A percentile compares a stretch with the other conserved stretches of the same genome.
phyloP scores from a whole-genome alignment of 1,140 invertebrate genomes.

The Cherax destructor region DNA sequence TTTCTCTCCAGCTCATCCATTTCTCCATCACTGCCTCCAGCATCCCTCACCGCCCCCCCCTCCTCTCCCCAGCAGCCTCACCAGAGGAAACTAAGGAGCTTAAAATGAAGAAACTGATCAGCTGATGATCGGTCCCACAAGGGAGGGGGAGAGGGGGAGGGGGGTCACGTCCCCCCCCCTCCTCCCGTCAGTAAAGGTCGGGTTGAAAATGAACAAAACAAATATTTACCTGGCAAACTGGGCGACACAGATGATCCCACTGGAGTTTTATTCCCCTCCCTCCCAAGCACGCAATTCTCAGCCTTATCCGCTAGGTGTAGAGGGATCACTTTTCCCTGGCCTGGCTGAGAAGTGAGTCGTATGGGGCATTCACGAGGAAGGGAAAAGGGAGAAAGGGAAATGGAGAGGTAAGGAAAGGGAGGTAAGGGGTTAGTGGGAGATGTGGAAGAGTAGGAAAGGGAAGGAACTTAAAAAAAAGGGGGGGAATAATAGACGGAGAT shows the following conservation, averaged over 20 bases:
- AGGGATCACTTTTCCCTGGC: not conserved
- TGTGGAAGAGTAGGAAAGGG: no score
- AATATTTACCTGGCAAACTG: slow-evolving; percentile 39
- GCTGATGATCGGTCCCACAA: not conserved
- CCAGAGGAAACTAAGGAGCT: no score
- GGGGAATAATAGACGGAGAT: no score
- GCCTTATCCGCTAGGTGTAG: not conserved
- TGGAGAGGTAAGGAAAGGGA: no score
- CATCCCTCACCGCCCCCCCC: not conserved
- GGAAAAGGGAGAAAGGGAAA: no score
- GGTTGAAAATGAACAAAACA: slow-evolving; percentile 37
- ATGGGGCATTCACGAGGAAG: not conserved
- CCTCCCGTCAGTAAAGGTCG: not conserved
- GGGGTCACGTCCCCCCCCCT: no score
- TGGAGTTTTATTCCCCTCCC: not conserved
- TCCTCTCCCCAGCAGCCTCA: not conserved
- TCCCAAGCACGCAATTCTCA: not conserved
- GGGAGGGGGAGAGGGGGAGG: no score
- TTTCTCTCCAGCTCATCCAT: not conserved
- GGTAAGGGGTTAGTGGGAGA: no score
- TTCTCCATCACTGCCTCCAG: no score
- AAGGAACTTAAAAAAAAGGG: no score
- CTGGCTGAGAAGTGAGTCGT: not conserved
- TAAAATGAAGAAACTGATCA: slow-evolving; percentile 13
- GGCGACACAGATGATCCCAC: slow-evolving; percentile 19